Evolutionary conservation across 2,797 vertebrate genomes (phyloP).

Genomic region (Acanthurus tractus): DNA sequence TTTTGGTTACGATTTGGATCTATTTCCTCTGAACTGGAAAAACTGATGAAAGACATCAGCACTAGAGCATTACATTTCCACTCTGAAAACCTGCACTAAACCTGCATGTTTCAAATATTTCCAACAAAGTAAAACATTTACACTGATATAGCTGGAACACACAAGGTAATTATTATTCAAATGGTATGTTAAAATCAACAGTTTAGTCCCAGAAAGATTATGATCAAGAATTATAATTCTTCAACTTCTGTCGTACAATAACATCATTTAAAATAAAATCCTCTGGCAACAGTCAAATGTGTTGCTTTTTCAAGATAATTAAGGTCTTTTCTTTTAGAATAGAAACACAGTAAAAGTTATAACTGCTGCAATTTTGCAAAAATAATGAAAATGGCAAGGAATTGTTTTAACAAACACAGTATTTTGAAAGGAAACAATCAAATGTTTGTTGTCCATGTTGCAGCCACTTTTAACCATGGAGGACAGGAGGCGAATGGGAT

Average conservation of each 20-base stretch:
- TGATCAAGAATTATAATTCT: neutral
- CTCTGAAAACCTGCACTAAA: neutral
- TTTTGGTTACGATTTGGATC: slow-evolving; percentile 1
- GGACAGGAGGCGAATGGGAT: slow-evolving; percentile 58
- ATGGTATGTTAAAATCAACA: too few relatives aligned
- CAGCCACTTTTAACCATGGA: slow-evolving; percentile 49
- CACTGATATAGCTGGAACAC: neutral
- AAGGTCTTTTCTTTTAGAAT: neutral
- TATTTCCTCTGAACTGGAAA: neutral
- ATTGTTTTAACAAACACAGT: neutral
- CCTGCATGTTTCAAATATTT: neutral
- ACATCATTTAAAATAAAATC: neutral
- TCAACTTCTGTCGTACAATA: neutral
- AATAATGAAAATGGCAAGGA: neutral
- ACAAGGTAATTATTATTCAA: slow-evolving; percentile 44
- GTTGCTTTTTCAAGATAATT: neutral
- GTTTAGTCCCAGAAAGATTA: too few relatives aligned
- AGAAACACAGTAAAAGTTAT: neutral
- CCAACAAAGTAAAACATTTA: neutral
- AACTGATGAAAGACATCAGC: neutral
- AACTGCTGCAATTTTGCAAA: neutral
- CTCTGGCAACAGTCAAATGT: neutral
- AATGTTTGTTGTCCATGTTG: neutral
- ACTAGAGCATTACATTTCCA: neutral
- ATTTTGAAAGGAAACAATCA: neutral